Evolutionary conservation across 2,888 invertebrate genomes (phyloP).

Genomic region (Antheraea assamensis): DNA sequence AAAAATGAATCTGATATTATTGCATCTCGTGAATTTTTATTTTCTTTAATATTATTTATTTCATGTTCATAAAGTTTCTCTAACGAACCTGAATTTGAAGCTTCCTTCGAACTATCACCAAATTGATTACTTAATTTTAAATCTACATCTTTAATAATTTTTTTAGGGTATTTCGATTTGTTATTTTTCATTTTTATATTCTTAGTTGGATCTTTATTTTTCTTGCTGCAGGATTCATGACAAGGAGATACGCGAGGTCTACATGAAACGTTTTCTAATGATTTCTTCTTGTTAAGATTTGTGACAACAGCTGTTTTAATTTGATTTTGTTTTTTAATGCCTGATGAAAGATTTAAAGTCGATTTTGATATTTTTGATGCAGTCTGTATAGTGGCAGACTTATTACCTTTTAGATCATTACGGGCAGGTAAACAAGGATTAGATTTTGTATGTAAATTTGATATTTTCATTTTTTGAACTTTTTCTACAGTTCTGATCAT

Average conservation of each 20-base stretch:
- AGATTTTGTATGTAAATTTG: slow-evolving; percentile 59
- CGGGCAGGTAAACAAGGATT: slow-evolving; percentile 56
- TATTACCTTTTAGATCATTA: slow-evolving; percentile 45
- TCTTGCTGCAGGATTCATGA: slow-evolving; percentile 66
- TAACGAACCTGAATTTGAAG: slow-evolving; percentile 54
- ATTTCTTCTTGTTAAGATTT: slow-evolving; percentile 70
- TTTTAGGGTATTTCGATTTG: slow-evolving; percentile 51
- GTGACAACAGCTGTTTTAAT: slow-evolving; percentile 69
- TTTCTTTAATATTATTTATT: slow-evolving; percentile 65
- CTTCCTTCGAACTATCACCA: slow-evolving; percentile 68
- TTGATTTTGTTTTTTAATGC: slow-evolving; percentile 52
- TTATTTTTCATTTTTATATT: slow-evolving; percentile 43
- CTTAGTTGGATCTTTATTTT: slow-evolving; percentile 54
- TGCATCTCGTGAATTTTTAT: slow-evolving; percentile 81
- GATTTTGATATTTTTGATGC: slow-evolving; percentile 61
- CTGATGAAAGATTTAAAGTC: slow-evolving; percentile 53
- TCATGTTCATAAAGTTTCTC: slow-evolving; percentile 47
- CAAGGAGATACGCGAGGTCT: slow-evolving; percentile 65
- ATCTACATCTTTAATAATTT: slow-evolving; percentile 40
- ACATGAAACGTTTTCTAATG: slow-evolving; percentile 54
- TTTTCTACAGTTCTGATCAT: slow-evolving; percentile 77
- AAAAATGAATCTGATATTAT: slow-evolving; percentile 86
- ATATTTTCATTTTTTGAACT: slow-evolving; percentile 65
- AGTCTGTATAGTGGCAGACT: slow-evolving; percentile 45
- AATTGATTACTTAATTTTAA: slow-evolving; percentile 62